Conservation (phyloP, 2,888 invertebrate species). For the Homarus gammarus region DNA sequence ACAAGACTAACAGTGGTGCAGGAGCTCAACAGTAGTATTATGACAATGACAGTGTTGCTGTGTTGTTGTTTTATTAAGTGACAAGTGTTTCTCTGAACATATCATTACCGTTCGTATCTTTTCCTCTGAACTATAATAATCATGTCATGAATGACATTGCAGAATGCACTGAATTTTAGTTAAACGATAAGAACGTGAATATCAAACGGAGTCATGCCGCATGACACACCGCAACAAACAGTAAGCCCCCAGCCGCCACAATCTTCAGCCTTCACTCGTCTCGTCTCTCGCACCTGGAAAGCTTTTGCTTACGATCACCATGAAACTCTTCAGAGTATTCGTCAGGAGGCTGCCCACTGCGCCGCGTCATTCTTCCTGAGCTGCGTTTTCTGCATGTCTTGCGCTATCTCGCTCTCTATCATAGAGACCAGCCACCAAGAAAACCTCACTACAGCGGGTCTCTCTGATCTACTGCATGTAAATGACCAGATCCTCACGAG, state of each 20-base stretch:
- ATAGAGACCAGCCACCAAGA: neutral
- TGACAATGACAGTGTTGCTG: too few species aligned
- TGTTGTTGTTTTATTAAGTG: too few species aligned
- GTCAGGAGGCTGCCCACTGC: constrained; percentile 29
- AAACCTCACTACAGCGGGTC: neutral
- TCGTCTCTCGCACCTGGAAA: constrained; percentile 12
- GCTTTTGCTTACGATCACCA: constrained; percentile 35
- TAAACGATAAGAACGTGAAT: too few species aligned
- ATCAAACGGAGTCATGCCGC: too few species aligned
- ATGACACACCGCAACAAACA: too few species aligned
- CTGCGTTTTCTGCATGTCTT: constrained; percentile 29
- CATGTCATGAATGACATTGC: too few species aligned
- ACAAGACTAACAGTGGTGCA: too few species aligned
- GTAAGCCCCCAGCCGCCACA: neutral
- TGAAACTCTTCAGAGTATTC: constrained; percentile 4
- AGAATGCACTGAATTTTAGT: too few species aligned
- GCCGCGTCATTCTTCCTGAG: constrained; percentile 16
- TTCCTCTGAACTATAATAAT: too few species aligned
- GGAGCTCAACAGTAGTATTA: too few species aligned
- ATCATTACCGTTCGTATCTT: too few species aligned
- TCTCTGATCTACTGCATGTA: neutral
- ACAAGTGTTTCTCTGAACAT: too few species aligned
- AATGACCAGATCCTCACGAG: neutral
- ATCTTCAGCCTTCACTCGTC: neutral
- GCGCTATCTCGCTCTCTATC: constrained; percentile 13